Evolutionary conservation across 1,140 invertebrate genomes (phyloP), one percentile per base, ranked within the genome.

Genomic region (Drosophila bocki): DNA sequence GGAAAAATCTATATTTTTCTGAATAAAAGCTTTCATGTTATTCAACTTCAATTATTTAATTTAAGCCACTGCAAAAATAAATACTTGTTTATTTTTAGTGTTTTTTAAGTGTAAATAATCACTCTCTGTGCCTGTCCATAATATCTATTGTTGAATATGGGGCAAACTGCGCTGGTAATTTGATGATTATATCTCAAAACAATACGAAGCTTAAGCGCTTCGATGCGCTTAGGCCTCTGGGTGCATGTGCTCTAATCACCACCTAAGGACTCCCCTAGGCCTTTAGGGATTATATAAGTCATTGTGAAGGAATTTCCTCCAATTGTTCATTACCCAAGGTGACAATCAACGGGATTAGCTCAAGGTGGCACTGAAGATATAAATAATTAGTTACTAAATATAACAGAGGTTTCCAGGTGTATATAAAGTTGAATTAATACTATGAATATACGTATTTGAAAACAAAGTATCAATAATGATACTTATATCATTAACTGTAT

Each of bases 131-230:
- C 33, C 13, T 37, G 13, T 7, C 2, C 13, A 6, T 7, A 2
- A 19, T 33, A 51, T 7, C 48, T n/a, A 13, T 32, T 39, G 22
- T 19, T 35, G 44, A 57, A 61, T 77, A 69, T 45, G 69, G 37
- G 44, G 48, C 44, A 67, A 44, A 51, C 62, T 64, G 33, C 12
- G 8, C 29, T 22, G 12, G 37, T 67, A 53, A 68, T 75, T 57
- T 57, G 26, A 35, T 8, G 62, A 77, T 56, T 68, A 68, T 56
- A 44, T 68, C 33, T n/a, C 50, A 57, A 32, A 37, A 51, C 35
- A 41, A 9, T 9, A 39, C 22, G 39, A 26, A 26, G 22, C 32
- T 26, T 9, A 19, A 58, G 42, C 41, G 35, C 17, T 7, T 4
- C 4, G 2, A 17, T n/a, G 51, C 37, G n/a, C 59, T 59, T 32